These are phyloP conservation scores for Agrotis ipsilon DNA, from an alignment of 2,888 invertebrate species.

Conservation along the genomic window DNA sequence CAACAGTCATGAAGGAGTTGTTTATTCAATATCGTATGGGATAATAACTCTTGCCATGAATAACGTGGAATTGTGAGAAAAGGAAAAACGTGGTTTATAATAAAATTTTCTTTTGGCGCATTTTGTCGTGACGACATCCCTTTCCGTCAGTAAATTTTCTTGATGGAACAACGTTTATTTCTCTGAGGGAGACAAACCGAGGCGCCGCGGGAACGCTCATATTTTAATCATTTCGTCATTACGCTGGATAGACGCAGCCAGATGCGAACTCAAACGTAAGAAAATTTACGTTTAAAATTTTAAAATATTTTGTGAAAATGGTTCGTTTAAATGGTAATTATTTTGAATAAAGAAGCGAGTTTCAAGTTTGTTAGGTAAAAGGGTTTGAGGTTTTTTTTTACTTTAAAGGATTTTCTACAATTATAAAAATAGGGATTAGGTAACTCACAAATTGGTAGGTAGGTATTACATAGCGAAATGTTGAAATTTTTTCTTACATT, in stretches of 20 bases:
- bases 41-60: slow-evolving; percentile 74
- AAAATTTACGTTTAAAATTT: slow-evolving; percentile 24
- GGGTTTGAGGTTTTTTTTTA: neutral
- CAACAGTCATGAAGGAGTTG: slow-evolving; percentile 59
- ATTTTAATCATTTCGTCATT: slow-evolving; percentile 79
- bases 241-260: slow-evolving; percentile 57
- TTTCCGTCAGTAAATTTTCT: slow-evolving; percentile 73
- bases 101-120: slow-evolving; percentile 71
- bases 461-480: neutral
- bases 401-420: too few species aligned
- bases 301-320: slow-evolving; percentile 15
- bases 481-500: neutral
- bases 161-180: slow-evolving; percentile 75
- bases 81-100: slow-evolving; percentile 69
- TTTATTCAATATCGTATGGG: slow-evolving; percentile 66
- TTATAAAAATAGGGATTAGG: neutral
- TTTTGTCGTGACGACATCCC: slow-evolving; percentile 70
- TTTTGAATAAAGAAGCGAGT: neutral
- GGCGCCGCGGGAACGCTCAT: slow-evolving; percentile 71
- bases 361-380: neutral
- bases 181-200: slow-evolving; percentile 69
- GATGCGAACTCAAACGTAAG: slow-evolving; percentile 39
- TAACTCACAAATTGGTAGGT: neutral
- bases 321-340: slow-evolving; percentile 26
- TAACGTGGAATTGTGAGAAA: slow-evolving; percentile 70